These are phyloP conservation scores for Rhopalosiphum nymphaeae DNA, from an alignment of 2,888 invertebrate species.

Conservation along the genomic window DNA sequence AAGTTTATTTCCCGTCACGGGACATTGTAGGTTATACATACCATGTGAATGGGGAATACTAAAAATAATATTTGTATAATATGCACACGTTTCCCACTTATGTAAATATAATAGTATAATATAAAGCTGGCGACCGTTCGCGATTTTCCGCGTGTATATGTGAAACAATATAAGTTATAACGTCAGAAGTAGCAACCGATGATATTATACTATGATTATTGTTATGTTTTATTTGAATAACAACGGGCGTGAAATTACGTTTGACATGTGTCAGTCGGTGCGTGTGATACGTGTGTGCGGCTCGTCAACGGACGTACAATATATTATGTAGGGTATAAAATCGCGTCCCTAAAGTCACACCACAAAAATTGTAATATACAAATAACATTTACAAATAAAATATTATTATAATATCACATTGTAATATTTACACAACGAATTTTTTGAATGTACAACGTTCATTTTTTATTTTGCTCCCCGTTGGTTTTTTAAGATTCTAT, in stretches of 20 bases:
- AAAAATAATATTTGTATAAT: background rate
- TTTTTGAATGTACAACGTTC: background rate
- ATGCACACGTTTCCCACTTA: background rate
- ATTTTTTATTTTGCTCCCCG: background rate
- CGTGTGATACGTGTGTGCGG: background rate
- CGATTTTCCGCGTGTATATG: background rate
- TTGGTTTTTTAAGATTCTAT: background rate
- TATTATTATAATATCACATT: background rate
- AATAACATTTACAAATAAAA: conserved; percentile 10
- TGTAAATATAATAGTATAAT: background rate
- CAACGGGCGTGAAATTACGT: conserved; percentile 54
- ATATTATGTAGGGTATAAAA: conserved; percentile 9
- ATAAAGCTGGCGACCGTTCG: background rate
- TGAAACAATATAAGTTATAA: background rate
- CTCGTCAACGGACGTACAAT: background rate
- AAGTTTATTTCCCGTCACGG: background rate
- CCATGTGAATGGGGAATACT: background rate
- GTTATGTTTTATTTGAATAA: conserved; percentile 53
- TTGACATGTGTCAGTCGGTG: conserved; percentile 55
- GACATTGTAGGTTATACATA: background rate
- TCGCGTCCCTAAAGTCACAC: conserved; percentile 3
- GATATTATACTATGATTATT: conserved; percentile 14
- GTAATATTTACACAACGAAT: background rate
- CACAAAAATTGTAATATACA: background rate
- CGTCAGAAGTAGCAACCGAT: background rate